Percentiles rank a stretch among this genome's conserved stretches.
Conservation (phyloP, 2,113 vertebrate genomes). For the Oncorhynchus keta region DNA sequence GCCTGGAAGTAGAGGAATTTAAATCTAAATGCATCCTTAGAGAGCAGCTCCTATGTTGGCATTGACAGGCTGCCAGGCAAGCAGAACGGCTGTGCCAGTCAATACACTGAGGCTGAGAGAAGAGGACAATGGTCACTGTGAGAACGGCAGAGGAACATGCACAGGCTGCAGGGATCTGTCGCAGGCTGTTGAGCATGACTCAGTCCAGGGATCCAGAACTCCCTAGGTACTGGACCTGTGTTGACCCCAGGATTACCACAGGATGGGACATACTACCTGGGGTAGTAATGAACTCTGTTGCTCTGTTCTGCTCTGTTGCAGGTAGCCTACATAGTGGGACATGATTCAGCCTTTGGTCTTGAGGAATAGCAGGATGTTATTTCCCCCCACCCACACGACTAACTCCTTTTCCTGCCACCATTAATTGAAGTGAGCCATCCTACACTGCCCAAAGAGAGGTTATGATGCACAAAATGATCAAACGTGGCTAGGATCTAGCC, state of each 20-base stretch:
- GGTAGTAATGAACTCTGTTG: neutral
- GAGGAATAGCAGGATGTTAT: too few species aligned
- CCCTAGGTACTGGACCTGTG: neutral
- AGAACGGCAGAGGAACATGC: conserved; percentile 38
- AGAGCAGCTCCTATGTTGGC: conserved; percentile 56
- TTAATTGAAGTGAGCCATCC: too few species aligned
- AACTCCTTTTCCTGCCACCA: too few species aligned
- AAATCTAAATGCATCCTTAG: conserved; percentile 64
- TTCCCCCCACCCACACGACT: too few species aligned
- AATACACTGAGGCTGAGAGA: conserved; percentile 37
- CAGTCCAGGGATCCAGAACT: conserved; percentile 26
- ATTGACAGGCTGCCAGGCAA: conserved; percentile 54
- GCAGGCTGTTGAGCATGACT: conserved; percentile 39
- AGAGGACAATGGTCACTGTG: conserved; percentile 48
- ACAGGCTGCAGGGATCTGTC: conserved; percentile 50
- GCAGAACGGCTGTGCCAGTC: neutral
- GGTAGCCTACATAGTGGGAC: neutral
- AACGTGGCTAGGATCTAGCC: neutral
- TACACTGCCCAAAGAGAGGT: too few species aligned
- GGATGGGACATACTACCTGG: conserved; percentile 7
- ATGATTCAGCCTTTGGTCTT: too few species aligned
- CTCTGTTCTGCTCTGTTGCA: neutral
- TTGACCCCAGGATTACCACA: too few species aligned
- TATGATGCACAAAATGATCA: neutral
- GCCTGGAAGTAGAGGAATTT: conserved; percentile 61